Evolutionary conservation across 2,113 vertebrate genomes (phyloP).

Genomic region (Prietella phreatophila): DNA sequence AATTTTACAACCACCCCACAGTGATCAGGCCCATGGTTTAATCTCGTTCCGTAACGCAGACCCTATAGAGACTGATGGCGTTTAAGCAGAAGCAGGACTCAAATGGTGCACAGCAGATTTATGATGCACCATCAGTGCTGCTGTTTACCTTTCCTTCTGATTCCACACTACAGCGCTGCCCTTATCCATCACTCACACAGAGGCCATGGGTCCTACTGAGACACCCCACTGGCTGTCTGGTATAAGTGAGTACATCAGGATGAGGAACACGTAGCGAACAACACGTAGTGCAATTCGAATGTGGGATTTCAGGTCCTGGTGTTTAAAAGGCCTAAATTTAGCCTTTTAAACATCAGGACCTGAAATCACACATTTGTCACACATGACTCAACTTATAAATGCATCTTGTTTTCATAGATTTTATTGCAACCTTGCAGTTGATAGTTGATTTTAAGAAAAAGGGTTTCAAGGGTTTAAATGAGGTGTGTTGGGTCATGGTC

Average conservation of each 20-base stretch:
- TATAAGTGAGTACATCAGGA: constrained; percentile 1
- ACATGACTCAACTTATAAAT: not conserved
- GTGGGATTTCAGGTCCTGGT: not conserved
- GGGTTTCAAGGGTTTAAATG: not conserved
- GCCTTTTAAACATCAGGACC: no score
- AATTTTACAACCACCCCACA: not conserved
- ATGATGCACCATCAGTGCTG: constrained; percentile 35
- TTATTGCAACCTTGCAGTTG: not conserved
- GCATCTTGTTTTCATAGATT: not conserved
- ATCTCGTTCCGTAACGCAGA: not conserved
- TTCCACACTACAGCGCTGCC: constrained; percentile 15
- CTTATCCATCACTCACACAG: constrained; percentile 38
- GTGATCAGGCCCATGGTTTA: not conserved
- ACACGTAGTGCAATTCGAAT: not conserved
- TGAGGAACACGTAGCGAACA: not conserved
- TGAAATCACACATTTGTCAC: no score
- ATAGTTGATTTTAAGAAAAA: not conserved
- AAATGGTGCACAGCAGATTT: constrained; percentile 36
- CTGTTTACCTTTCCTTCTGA: constrained; percentile 46
- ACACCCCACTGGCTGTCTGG: constrained; percentile 33
- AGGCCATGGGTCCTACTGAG: constrained; percentile 20
- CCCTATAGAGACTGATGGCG: constrained; percentile 21
- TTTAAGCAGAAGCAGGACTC: constrained; percentile 18
- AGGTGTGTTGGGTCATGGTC: not conserved
- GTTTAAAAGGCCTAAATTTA: not conserved